These are phyloP conservation scores for Ammodytes marinus DNA, from an alignment of 2,113 vertebrate species.

Conservation along the genomic window DNA sequence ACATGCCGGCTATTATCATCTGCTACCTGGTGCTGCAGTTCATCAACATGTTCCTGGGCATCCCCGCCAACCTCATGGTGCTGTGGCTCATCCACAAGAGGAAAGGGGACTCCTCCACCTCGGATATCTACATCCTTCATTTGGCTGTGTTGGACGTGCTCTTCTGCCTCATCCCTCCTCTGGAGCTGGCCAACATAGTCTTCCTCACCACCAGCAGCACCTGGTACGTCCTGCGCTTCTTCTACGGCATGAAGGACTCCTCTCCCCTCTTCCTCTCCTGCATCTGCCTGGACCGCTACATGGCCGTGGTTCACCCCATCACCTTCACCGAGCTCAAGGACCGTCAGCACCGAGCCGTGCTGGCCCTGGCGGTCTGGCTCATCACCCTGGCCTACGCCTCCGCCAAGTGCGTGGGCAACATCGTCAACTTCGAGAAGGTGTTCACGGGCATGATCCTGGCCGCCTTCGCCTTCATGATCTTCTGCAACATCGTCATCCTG, in stretches of 20 bases:
- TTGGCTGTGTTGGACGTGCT: constrained; percentile 79
- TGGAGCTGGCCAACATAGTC: constrained; percentile 79
- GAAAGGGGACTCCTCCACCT: constrained; percentile 80
- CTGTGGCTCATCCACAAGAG: constrained; percentile 83
- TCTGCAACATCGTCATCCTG: constrained; percentile 82
- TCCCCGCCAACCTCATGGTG: constrained; percentile 84
- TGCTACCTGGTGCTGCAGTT: constrained; percentile 83
- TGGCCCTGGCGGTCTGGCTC: constrained; percentile 73
- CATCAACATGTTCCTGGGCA: constrained; percentile 85
- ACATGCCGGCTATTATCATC: constrained; percentile 75
- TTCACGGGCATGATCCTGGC: constrained; percentile 82
- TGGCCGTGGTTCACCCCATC: constrained; percentile 84
- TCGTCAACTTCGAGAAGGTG: constrained; percentile 73
- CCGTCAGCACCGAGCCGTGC: constrained; percentile 61
- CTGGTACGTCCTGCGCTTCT: constrained; percentile 82
- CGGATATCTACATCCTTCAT: constrained; percentile 83
- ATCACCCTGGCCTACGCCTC: constrained; percentile 75
- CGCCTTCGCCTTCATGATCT: constrained; percentile 82
- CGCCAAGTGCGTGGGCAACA: constrained; percentile 72
- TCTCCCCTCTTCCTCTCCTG: constrained; percentile 83
- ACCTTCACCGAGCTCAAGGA: constrained; percentile 82
- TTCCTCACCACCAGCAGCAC: constrained; percentile 71
- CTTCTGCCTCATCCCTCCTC: constrained; percentile 82
- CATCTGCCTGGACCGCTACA: constrained; percentile 86
- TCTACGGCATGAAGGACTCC: constrained; percentile 83